Conservation (phyloP, 2,113 vertebrate species). For the Merops nubicus region DNA sequence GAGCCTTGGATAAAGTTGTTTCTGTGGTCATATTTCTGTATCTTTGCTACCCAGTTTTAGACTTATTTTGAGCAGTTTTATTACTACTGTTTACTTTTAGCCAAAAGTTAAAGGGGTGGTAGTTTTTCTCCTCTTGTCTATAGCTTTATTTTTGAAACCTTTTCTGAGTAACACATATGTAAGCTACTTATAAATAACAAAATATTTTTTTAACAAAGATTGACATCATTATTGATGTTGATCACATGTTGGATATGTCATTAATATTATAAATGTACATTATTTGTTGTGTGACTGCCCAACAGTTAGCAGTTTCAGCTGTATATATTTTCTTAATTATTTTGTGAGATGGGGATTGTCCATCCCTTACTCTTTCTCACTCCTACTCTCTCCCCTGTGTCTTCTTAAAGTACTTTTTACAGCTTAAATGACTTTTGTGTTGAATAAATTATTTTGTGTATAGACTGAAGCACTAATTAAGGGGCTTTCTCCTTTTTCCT, state of each 20-base stretch:
- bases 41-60: neutral
- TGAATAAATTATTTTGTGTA: neutral
- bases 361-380: neutral
- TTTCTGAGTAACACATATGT: neutral
- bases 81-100: neutral
- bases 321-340: neutral
- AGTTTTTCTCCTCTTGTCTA: accelerated
- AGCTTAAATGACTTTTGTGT: neutral
- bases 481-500: neutral
- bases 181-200: neutral
- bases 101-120: neutral
- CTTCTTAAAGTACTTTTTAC: neutral
- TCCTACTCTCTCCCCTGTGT: accelerated
- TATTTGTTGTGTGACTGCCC: neutral
- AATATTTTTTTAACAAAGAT: neutral
- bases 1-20: neutral
- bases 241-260: neutral
- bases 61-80: neutral
- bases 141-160: neutral
- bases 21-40: neutral
- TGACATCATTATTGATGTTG: accelerated
- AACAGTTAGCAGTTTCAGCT: neutral
- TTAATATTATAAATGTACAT: neutral
- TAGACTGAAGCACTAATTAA: neutral
- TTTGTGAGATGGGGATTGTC: neutral